Evolutionary conservation across 1,140 invertebrate genomes (phyloP).

Genomic region (Megalonaias nervosa): DNA sequence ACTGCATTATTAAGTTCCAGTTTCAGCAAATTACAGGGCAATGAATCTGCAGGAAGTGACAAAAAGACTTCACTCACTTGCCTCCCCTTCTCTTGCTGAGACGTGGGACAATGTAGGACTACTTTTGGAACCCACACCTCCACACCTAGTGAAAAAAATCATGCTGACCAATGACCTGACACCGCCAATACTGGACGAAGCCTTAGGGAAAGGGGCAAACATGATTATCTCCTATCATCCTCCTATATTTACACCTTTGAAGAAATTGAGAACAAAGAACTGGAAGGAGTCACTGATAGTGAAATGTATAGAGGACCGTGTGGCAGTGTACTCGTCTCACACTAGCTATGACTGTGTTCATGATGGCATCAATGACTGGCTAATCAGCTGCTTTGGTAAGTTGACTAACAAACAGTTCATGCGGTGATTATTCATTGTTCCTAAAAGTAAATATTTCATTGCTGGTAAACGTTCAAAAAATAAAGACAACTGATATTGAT

Average conservation of each 20-base stretch:
- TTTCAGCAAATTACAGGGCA: no score
- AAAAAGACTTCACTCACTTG: conserved; percentile 79
- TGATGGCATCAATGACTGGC: conserved; percentile 94
- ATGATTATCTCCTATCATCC: conserved; percentile 97
- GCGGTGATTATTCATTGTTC: no score
- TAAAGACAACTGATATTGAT: no score
- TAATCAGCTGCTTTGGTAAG: conserved; percentile 83
- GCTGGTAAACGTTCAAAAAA: no score
- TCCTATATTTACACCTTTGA: conserved; percentile 90
- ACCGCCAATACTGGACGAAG: conserved; percentile 85
- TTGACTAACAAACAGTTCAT: not conserved
- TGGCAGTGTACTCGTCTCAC: conserved; percentile 95
- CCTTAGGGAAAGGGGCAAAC: conserved; percentile 78
- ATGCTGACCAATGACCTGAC: conserved; percentile 97
- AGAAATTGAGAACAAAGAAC: conserved; percentile 78
- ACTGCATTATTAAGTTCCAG: no score
- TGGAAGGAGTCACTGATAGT: conserved; percentile 90
- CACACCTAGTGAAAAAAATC: conserved; percentile 73
- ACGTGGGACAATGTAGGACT: conserved; percentile 97
- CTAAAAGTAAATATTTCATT: no score
- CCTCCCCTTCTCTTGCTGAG: conserved; percentile 82
- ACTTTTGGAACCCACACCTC: conserved; percentile 83
- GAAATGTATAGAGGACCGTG: conserved; percentile 86
- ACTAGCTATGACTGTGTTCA: conserved; percentile 88
- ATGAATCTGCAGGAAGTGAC: no score